Evolutionary conservation across 1,140 invertebrate species (phyloP), one percentile per base, ranked within the genome.

Genomic region (Eriocheir sinensis): DNA sequence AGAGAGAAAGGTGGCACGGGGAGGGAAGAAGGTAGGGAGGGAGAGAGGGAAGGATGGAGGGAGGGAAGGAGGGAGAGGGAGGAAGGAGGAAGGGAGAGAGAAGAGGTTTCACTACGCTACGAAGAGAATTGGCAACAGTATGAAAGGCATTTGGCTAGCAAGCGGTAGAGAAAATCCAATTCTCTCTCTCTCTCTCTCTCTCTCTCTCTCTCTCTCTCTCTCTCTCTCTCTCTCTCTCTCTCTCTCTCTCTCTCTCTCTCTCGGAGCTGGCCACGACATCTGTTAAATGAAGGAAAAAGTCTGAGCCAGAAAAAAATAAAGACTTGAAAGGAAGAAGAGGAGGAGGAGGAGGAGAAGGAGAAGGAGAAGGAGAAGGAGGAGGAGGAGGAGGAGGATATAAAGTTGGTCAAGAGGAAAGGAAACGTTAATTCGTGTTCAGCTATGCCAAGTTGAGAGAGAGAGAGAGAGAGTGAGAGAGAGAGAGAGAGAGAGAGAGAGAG

Each of bases 401-500:
- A 60, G 17, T 9, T 9, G 27, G 53, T 21, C 53, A 9, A 60
- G 53, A 21, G 4, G 53, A 48, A 15, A 48, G 44, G 44, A 48
- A 48, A 48, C 44, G 44, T 48, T 48, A 8, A 48, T 48, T 48
- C 44, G 44, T 48, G 15, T 48, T 48, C 44, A 8, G 44, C 4
- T 48, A 4, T 48, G 44, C 44, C n/a, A n/a, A n/a, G n/a, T n/a
- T n/a, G 81, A 21, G 15, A 85, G 9, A 85, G 81, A 85, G 81
- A 85, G 81, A 85, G 81, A 85, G 81, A 85, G 81, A 85, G 81
- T n/a, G 81, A 85, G 81, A 85, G 81, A 32, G n/a, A 85, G 81
- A 30, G 81, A 85, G 81, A 85, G 81, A 85, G 81, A 85, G 81
- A 85, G 81, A 85, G 81, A 85, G 81, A 85, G 81, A 85, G 81